phyloP scores from a whole-genome alignment of 1,140 invertebrate species.

The Hycleus cichorii region DNA sequence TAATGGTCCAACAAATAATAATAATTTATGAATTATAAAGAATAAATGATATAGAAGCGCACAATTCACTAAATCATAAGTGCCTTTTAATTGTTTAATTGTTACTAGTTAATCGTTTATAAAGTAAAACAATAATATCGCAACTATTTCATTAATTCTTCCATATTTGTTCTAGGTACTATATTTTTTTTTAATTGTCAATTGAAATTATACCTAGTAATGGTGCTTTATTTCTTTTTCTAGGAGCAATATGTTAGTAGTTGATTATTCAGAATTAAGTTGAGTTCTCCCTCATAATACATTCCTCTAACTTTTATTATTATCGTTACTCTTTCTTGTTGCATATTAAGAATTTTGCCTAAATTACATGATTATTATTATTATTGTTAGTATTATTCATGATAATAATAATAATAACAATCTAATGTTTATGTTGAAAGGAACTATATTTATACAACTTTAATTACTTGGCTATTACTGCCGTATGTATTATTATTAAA shows the following conservation, averaged over 20 bases:
- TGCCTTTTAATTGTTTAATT: background rate
- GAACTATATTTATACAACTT: slow-evolving; percentile 29
- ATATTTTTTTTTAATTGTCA: no score
- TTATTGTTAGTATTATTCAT: slow-evolving; percentile 2
- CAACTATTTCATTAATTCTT: no score
- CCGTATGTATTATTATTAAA: slow-evolving; percentile 25
- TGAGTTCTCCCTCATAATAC: no score
- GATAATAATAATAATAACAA: background rate
- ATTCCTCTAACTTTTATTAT: background rate
- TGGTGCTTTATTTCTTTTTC: no score
- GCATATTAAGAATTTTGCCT: slow-evolving; percentile 1
- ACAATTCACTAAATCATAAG: background rate
- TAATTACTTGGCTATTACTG: slow-evolving; percentile 30
- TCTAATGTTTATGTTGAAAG: slow-evolving; percentile 19
- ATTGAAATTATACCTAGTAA: no score
- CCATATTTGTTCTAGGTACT: no score
- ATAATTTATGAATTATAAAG: background rate
- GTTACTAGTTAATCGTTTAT: no score
- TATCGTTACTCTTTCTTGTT: slow-evolving; percentile 16
- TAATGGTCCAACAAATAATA: slow-evolving; percentile 23
- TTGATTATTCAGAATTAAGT: no score
- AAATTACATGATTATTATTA: slow-evolving; percentile 19
- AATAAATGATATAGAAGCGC: background rate
- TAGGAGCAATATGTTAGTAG: no score
- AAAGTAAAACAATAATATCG: no score